Evolutionary conservation across 2,888 invertebrate species (phyloP).

Genomic region (Spilarctia lutea): DNA sequence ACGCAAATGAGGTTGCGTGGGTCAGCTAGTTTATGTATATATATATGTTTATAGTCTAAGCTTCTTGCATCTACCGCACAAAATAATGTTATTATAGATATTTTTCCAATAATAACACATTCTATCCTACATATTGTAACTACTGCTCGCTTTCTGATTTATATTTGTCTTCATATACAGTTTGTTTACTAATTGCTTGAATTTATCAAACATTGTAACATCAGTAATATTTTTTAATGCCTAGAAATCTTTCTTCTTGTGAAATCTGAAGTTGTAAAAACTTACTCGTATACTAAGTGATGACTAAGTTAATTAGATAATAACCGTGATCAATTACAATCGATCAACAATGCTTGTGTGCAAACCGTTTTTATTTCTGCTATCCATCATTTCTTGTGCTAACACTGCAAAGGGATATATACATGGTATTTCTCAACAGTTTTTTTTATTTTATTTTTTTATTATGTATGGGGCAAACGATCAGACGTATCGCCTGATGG

Average conservation of each 20-base stretch:
- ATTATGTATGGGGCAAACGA: no score
- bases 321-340: constrained; percentile 46
- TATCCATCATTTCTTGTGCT: constrained; percentile 50
- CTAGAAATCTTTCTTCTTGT: background rate
- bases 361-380: constrained; percentile 45
- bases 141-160: constrained; percentile 21
- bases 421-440: background rate
- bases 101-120: background rate
- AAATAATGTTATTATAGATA: background rate
- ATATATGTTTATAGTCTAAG: background rate
- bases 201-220: background rate
- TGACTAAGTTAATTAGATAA: constrained; percentile 37
- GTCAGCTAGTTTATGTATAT: no score
- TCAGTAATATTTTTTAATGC: background rate
- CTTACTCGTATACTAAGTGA: background rate
- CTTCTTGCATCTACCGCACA: background rate
- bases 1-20: no score
- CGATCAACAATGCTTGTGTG: constrained; percentile 52
- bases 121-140: constrained; percentile 30
- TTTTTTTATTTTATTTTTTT: no score
- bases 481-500: no score
- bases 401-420: constrained; percentile 8
- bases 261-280: constrained; percentile 2
- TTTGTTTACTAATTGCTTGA: no score
- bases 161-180: constrained; percentile 2